Evolutionary conservation across 2,113 vertebrate species (phyloP), one percentile per base, ranked within the genome.

Genomic region (Glaucomys volans): DNA sequence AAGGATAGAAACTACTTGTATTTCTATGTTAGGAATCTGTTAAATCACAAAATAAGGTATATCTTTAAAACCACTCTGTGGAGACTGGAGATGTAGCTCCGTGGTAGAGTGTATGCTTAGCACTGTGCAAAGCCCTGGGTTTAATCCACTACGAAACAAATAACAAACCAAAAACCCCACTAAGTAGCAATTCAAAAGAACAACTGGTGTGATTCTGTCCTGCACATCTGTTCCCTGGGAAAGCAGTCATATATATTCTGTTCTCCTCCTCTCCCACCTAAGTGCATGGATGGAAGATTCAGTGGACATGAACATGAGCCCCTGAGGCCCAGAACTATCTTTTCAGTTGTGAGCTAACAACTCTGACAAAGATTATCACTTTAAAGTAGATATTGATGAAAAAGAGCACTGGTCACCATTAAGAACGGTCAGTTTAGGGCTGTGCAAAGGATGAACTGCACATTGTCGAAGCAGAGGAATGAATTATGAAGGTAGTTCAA

Each of bases 321-420:
- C 98, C 10, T 99, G 97, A 98, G 99, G 8, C 99, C 0, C 99
- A 99, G 97, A 99, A 99, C 26, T 99, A 99, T 35, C 98, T 99
- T 17, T 99, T 99, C 97, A 99, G 99, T 0, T 99, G 99, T 62
- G 99, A 99, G 93, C 98, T 99, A 91, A 47, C 44, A 99, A 99
- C 90, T 97, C 99, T 0, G 99, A 99, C 35, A 99, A 99, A 95
- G 99, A 99, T 0, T 99, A 99, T 84, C 97, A 98, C 32, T 99
- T 99, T 96, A 99, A 99, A 93, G 99, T 99, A 20, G 99, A 99
- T 1, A 99, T 99, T 82, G 99, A 99, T 95, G 99, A n/a, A 47
- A 30, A 47, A 30, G 40, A 75, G 26, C 74, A 30, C 40, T 40
- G 1, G 40, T 26, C 42, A 10, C 42, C 37, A 12, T 44, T 74